Percentiles rank a stretch among this genome's conserved stretches.
Evolutionary conservation across 2,113 vertebrate species (phyloP).

Genomic region (Thermophis baileyi): DNA sequence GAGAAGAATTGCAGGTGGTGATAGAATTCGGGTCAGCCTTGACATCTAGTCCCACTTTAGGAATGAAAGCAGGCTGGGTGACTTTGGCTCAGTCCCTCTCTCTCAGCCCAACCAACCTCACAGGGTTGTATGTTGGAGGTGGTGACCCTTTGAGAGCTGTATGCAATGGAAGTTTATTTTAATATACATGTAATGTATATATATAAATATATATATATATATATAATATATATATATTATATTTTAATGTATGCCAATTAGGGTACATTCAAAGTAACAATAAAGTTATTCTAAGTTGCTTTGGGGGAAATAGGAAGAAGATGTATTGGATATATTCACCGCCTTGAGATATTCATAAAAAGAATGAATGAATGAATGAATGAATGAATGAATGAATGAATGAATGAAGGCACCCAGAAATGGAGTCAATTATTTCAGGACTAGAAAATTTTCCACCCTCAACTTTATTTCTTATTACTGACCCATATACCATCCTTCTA

Average conservation of each 20-base stretch:
- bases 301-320: not conserved
- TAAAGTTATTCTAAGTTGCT: not conserved
- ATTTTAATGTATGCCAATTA: too few relatives aligned
- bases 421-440: not conserved
- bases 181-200: too few relatives aligned
- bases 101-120: too few relatives aligned
- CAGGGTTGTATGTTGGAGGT: too few relatives aligned
- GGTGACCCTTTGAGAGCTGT: too few relatives aligned
- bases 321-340: not conserved
- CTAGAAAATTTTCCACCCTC: not conserved
- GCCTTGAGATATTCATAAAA: not conserved
- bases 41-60: not conserved
- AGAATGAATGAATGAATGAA: rapidly evolving
- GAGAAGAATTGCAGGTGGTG: too few relatives aligned
- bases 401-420: rapidly evolving
- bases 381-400: rapidly evolving
- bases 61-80: not conserved
- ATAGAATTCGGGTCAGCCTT: too few relatives aligned
- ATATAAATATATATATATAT: too few relatives aligned
- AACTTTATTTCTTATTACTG: not conserved
- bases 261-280: too few relatives aligned
- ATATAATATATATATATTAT: too few relatives aligned
- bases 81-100: too few relatives aligned
- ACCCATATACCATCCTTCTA: not conserved
- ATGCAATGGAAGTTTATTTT: too few relatives aligned